A percentile compares a stretch with the other conserved stretches of the same genome.
Conservation (phyloP, 2,797 vertebrate species). For the Squalus acanthias region DNA sequence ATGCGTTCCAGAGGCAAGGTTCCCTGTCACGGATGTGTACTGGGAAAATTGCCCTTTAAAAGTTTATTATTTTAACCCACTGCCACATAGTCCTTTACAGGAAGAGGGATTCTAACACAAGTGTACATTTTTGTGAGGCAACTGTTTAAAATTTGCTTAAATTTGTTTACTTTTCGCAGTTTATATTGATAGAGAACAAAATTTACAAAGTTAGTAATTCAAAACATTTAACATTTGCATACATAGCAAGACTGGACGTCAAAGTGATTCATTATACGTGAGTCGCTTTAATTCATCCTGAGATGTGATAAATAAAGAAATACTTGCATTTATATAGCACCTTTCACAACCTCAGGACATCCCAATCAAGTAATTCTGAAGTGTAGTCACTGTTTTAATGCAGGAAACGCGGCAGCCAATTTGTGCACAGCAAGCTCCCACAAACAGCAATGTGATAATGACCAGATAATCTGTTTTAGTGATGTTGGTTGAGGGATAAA, state of each 20-base stretch:
- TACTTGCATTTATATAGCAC: background rate
- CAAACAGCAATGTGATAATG: background rate
- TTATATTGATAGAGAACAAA: background rate
- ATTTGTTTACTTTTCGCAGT: background rate
- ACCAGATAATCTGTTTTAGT: background rate
- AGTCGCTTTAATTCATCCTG: background rate
- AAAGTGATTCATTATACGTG: background rate
- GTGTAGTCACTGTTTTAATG: background rate
- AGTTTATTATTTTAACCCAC: background rate
- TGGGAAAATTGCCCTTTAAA: background rate
- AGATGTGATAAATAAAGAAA: background rate
- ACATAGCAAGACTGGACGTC: background rate
- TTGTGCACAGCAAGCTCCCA: background rate
- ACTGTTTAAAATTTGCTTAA: background rate
- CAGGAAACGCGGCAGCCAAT: background rate
- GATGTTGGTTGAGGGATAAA: background rate
- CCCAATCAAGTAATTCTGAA: background rate
- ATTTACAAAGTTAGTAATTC: background rate
- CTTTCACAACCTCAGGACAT: background rate
- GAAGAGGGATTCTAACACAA: background rate
- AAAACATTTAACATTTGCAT: background rate
- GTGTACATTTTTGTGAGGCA: background rate
- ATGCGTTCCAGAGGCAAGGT: background rate
- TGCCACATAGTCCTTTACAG: background rate
- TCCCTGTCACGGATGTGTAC: background rate